These are phyloP conservation scores for Agrochola lota DNA, from an alignment of 2,888 invertebrate species.

Conservation along the genomic window DNA sequence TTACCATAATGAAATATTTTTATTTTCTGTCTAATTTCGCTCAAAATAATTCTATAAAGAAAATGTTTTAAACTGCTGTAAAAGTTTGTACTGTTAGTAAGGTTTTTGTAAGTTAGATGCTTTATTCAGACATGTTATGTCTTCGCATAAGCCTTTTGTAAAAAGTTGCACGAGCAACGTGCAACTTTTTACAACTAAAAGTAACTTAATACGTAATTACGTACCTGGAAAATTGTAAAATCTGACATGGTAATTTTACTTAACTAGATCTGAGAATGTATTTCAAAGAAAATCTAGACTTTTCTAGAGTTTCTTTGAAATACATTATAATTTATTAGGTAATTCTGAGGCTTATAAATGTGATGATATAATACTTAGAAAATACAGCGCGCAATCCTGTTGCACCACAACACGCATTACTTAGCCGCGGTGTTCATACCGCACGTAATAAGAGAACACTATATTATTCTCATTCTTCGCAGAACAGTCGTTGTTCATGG, in stretches of 20 bases:
- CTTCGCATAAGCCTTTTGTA: constrained; percentile 18
- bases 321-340: background rate
- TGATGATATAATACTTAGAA: constrained; percentile 7
- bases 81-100: background rate
- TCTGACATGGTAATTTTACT: background rate
- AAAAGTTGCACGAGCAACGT: too few species aligned
- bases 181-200: constrained; percentile 32
- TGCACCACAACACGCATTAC: constrained; percentile 2
- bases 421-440: constrained; percentile 10
- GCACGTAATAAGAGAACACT: constrained; percentile 11
- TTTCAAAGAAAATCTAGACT: background rate
- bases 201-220: background rate
- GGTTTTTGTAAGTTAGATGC: constrained; percentile 18
- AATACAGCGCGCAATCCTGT: background rate
- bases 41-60: constrained; percentile 2
- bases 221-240: background rate
- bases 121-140: constrained; percentile 23
- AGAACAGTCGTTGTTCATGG: constrained; percentile 24
- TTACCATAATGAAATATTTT: constrained; percentile 19
- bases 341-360: background rate
- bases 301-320: too few species aligned
- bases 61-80: background rate
- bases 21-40: constrained; percentile 20
- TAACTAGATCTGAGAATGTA: background rate
- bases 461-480: constrained; percentile 18